These are phyloP conservation scores for Sterrhoptilus dennistouni DNA, from an alignment of 2,113 vertebrate species.

Conservation along the genomic window DNA sequence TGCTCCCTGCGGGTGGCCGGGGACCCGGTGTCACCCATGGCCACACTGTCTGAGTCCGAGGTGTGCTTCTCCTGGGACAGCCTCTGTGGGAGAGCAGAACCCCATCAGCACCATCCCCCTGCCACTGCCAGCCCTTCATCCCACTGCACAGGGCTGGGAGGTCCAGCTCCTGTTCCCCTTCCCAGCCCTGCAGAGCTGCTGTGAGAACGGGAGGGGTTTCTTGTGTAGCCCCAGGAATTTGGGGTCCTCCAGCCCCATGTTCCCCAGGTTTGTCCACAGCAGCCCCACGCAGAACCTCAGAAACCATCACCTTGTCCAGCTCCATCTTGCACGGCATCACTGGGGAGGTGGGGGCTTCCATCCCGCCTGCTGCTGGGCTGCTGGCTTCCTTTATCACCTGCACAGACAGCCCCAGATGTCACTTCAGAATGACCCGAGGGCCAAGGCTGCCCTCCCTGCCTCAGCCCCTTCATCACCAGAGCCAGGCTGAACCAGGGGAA, in stretches of 20 bases:
- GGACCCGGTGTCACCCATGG: slow-evolving; percentile 74
- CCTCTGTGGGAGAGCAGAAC: slow-evolving; percentile 71
- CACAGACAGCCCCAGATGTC: background rate
- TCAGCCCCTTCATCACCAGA: fast-evolving
- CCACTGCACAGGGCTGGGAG: background rate
- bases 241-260: fast-evolving
- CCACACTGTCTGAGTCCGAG: slow-evolving; percentile 88
- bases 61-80: slow-evolving; percentile 88
- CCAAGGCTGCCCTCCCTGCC: background rate
- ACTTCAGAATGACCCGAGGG: fast-evolving
- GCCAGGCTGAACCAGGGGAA: fast-evolving
- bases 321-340: slow-evolving; percentile 87
- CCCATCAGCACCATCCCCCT: background rate
- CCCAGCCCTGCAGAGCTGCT: background rate
- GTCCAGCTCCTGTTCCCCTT: background rate
- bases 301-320: slow-evolving; percentile 85
- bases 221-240: fast-evolving
- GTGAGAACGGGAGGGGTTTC: background rate
- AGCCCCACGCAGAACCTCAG: background rate
- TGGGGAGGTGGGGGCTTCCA: slow-evolving; percentile 83
- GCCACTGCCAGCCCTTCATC: background rate
- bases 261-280: background rate
- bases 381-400: slow-evolving; percentile 91
- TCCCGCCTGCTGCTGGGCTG: slow-evolving; percentile 65
- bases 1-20: slow-evolving; percentile 68